Evolutionary conservation across 2,113 vertebrate genomes (phyloP).

Genomic region (Corythaixoides concolor): DNA sequence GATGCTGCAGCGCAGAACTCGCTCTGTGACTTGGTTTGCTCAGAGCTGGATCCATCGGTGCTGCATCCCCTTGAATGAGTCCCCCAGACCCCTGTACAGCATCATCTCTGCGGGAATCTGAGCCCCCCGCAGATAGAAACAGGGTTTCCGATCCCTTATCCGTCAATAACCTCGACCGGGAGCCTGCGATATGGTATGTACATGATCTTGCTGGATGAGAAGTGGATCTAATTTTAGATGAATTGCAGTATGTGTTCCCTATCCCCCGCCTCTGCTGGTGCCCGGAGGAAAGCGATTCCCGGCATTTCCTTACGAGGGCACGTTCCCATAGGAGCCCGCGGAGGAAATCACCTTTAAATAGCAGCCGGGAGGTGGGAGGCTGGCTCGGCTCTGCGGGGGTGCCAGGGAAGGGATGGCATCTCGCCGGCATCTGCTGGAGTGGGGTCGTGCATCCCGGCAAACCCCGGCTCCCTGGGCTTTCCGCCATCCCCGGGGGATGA

Average conservation of each 20-base stretch:
- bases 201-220: background rate
- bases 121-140: rapidly evolving
- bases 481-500: rapidly evolving
- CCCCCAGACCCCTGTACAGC: background rate
- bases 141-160: rapidly evolving
- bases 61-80: rapidly evolving
- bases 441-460: background rate
- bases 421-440: background rate
- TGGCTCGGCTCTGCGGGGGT: background rate
- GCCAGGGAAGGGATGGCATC: background rate
- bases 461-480: background rate
- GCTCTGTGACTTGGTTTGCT: background rate
- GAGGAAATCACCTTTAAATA: slow-evolving; percentile 8
- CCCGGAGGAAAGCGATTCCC: background rate
- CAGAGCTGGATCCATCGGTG: background rate
- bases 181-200: background rate
- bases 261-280: background rate
- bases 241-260: background rate
- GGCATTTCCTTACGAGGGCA: background rate
- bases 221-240: background rate
- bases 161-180: rapidly evolving
- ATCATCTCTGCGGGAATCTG: rapidly evolving
- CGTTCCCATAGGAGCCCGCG: background rate
- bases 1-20: background rate
- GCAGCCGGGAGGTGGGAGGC: background rate